phyloP scores from a whole-genome alignment of 1,140 invertebrate species.

The Trachymyrmex cornetzi region DNA sequence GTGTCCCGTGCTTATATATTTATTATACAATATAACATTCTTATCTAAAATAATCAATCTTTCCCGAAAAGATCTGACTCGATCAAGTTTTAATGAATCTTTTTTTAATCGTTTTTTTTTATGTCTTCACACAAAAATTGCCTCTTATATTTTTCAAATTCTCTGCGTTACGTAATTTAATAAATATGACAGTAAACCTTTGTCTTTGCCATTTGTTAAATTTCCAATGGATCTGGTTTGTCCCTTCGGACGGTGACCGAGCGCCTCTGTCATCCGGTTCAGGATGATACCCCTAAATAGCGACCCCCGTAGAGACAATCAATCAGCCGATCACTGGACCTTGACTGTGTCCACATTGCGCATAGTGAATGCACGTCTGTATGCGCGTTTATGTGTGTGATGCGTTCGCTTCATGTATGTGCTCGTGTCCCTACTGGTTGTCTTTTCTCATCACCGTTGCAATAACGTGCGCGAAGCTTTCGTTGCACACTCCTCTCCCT shows the following conservation, averaged over 20 bases:
- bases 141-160: background rate
- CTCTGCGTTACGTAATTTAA: background rate
- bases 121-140: background rate
- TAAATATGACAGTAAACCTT: background rate
- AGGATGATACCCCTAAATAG: slow-evolving; percentile 85
- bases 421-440: slow-evolving; percentile 57
- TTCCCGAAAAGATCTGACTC: background rate
- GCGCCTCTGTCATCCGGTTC: slow-evolving; percentile 75
- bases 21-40: background rate
- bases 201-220: slow-evolving; percentile 4
- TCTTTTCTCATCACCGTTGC: slow-evolving; percentile 65
- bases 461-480: slow-evolving; percentile 58
- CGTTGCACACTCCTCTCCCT: slow-evolving; percentile 57
- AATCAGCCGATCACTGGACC: slow-evolving; percentile 86
- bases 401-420: no score
- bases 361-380: slow-evolving; percentile 71
- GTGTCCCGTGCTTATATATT: no score
- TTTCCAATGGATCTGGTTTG: slow-evolving; percentile 42
- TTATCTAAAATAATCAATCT: background rate
- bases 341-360: slow-evolving; percentile 87
- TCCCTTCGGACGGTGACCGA: slow-evolving; percentile 61
- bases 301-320: slow-evolving; percentile 85
- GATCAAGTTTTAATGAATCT: no score
- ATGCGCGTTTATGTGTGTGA: slow-evolving; percentile 18
- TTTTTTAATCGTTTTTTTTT: background rate